phyloP scores from a whole-genome alignment of 2,797 vertebrate species.

The Basileuterus tristriatus region DNA sequence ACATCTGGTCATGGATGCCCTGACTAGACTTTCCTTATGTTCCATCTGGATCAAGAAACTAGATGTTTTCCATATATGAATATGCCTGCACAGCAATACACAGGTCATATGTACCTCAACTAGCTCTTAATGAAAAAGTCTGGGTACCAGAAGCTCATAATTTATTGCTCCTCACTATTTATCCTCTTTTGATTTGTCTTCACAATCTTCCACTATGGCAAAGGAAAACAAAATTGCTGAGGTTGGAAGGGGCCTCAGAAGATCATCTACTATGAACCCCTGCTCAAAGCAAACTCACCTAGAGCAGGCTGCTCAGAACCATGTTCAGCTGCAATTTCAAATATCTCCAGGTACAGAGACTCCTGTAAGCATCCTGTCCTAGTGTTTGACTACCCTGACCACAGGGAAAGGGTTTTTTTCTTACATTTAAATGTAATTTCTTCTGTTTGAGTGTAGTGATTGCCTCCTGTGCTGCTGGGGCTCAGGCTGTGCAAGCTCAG shows the following conservation, averaged over 20 bases:
- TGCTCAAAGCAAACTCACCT: not conserved
- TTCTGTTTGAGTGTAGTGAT: not conserved
- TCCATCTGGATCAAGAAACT: constrained; percentile 2
- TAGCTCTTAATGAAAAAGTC: not conserved
- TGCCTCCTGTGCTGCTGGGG: not conserved
- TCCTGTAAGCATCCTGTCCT: not conserved
- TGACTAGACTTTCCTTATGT: not conserved
- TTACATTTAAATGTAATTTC: not conserved
- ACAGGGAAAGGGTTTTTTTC: not conserved
- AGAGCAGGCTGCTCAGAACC: not conserved
- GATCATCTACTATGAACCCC: not conserved
- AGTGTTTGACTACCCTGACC: not conserved
- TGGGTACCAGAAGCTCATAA: not conserved
- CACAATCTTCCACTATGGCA: not conserved
- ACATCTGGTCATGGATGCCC: not conserved
- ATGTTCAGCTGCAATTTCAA: not conserved
- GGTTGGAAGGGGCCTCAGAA: not conserved
- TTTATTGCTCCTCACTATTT: not conserved
- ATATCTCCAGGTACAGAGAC: not conserved
- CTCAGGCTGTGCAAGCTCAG: not conserved
- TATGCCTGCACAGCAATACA: not conserved
- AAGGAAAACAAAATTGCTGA: not conserved
- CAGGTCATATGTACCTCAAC: not conserved
- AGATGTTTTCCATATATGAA: not conserved
- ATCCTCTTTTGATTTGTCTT: not conserved